phyloP scores from a whole-genome alignment of 2,113 vertebrate genomes.

The Mellivora capensis region DNA sequence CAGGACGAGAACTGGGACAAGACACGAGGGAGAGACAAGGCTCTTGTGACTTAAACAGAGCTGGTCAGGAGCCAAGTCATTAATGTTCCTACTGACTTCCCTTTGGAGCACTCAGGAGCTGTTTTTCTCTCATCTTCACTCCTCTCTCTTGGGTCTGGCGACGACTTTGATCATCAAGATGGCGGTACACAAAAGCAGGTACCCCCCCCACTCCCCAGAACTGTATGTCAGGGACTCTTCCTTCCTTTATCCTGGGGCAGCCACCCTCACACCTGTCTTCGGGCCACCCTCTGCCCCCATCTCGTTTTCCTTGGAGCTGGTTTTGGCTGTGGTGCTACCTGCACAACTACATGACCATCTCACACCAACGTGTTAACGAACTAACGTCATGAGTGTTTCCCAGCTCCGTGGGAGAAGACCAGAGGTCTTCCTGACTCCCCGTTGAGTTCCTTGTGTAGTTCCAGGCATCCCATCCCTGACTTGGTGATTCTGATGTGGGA shows the following conservation, averaged over 20 bases:
- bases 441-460: background rate
- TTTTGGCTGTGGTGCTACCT: background rate
- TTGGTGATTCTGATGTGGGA: background rate
- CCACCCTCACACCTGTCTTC: background rate
- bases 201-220: fast-evolving
- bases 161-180: background rate
- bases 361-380: background rate
- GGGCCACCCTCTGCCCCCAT: background rate
- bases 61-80: background rate
- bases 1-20: background rate
- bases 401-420: background rate
- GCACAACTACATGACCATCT: background rate
- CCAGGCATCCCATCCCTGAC: background rate
- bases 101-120: background rate
- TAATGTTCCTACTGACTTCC: background rate
- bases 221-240: background rate
- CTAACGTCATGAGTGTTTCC: background rate
- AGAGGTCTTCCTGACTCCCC: background rate
- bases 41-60: background rate
- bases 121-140: background rate
- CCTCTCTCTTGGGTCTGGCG: background rate
- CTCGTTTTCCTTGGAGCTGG: background rate
- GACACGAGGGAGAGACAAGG: background rate
- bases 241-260: background rate
- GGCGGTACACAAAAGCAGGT: fast-evolving